These are phyloP conservation scores for Lottia gigantea DNA, from an alignment of 2,888 invertebrate genomes.

Conservation along the genomic window DNA sequence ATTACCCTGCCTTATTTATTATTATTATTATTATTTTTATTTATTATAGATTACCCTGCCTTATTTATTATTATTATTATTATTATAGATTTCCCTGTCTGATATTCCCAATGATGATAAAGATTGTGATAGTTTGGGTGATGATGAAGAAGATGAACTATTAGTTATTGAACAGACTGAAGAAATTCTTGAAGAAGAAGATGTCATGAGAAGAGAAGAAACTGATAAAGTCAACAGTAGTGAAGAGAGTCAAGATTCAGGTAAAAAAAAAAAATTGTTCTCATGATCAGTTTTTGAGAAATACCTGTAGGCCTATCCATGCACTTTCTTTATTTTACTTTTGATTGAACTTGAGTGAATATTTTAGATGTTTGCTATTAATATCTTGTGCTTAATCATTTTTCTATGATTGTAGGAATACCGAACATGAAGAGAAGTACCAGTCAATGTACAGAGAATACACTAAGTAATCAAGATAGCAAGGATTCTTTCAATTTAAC, in stretches of 20 bases:
- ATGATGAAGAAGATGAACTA: constrained; percentile 29
- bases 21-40: background rate
- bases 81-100: constrained; percentile 30
- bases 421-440: constrained; percentile 24
- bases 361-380: too few species aligned
- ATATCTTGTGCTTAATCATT: background rate
- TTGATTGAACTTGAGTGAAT: too few species aligned
- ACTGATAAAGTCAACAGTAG: constrained; percentile 20
- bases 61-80: background rate
- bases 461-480: constrained; percentile 29
- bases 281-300: background rate
- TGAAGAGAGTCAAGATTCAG: constrained; percentile 29
- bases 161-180: constrained; percentile 25
- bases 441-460: constrained; percentile 29
- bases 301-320: too few species aligned
- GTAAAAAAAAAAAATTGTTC: constrained; percentile 17
- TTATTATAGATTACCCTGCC: too few species aligned
- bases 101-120: constrained; percentile 33
- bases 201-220: constrained; percentile 5
- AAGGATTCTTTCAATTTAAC: constrained; percentile 29
- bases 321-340: too few species aligned
- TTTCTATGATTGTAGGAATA: constrained; percentile 14
- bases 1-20: too few species aligned
- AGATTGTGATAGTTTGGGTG: constrained; percentile 28
- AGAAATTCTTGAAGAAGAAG: constrained; percentile 4